Conservation (phyloP, 2,888 invertebrate genomes). For the Nephrotoma flavescens region DNA sequence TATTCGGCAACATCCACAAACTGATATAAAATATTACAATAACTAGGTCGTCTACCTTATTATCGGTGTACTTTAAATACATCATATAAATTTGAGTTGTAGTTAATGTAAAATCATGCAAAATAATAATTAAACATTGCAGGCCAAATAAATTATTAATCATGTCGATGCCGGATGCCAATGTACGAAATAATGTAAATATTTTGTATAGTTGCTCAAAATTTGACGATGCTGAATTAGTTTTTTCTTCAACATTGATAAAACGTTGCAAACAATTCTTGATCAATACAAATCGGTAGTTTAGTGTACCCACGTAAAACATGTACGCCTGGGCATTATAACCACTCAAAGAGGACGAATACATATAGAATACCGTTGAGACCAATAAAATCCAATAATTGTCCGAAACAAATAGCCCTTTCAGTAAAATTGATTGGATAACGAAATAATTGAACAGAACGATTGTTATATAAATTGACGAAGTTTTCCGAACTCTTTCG, state of each 20-base stretch:
- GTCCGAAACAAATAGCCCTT: not conserved
- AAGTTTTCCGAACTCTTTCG: not conserved
- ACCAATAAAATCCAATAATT: not conserved
- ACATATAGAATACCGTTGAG: not conserved
- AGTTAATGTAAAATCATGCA: slow-evolving; percentile 8
- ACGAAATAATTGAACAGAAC: not conserved
- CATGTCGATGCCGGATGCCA: not conserved
- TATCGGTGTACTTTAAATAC: slow-evolving; percentile 6
- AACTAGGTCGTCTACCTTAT: not conserved
- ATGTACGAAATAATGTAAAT: not conserved
- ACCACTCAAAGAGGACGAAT: not conserved
- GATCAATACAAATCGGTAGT: not conserved
- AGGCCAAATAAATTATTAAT: slow-evolving; percentile 7
- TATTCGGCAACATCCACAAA: slow-evolving; percentile 8
- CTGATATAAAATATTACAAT: not conserved
- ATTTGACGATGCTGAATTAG: not conserved
- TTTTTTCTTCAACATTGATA: not conserved
- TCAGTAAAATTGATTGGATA: not conserved
- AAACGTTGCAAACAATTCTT: not conserved
- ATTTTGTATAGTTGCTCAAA: not conserved
- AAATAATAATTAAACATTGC: not conserved
- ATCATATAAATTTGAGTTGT: slow-evolving; percentile 7
- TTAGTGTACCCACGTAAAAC: not conserved
- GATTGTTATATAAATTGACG: not conserved
- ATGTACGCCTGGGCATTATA: not conserved